Conservation (phyloP, 2,888 invertebrate genomes). For the Suillia variegata region DNA sequence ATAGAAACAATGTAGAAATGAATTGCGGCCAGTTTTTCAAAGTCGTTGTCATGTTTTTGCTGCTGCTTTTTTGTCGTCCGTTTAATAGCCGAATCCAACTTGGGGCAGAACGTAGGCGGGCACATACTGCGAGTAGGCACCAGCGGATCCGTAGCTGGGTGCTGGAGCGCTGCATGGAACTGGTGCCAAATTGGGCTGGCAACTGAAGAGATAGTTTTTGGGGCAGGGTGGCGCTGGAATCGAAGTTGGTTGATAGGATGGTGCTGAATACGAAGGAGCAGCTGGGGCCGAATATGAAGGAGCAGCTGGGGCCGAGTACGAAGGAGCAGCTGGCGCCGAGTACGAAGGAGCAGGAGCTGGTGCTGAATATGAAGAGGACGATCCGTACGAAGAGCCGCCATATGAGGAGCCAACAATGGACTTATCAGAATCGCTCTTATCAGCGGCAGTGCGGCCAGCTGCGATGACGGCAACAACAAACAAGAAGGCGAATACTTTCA, state of each 20-base stretch:
- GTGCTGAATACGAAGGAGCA: conserved; percentile 20
- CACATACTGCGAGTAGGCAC: conserved; percentile 51
- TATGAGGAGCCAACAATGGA: conserved; percentile 40
- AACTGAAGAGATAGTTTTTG: conserved; percentile 52
- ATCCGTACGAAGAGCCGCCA: conserved; percentile 17
- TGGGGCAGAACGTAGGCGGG: conserved; percentile 42
- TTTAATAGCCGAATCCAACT: conserved; percentile 26
- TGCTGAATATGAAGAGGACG: conserved; percentile 23
- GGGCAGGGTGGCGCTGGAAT: conserved; percentile 48
- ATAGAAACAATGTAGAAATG: too few species aligned
- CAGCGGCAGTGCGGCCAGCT: conserved; percentile 31
- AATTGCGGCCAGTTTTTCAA: too few species aligned
- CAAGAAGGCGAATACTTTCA: conserved; percentile 34
- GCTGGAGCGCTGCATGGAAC: conserved; percentile 48
- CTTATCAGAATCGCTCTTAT: conserved; percentile 33
- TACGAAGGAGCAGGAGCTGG: conserved; percentile 28
- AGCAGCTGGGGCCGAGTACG: conserved; percentile 22
- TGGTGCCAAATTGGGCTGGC: conserved; percentile 48
- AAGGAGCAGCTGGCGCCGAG: conserved; percentile 28
- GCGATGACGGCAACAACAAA: conserved; percentile 32
- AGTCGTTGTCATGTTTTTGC: too few species aligned
- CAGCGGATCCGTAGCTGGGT: conserved; percentile 43
- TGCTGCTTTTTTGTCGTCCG: too few species aligned
- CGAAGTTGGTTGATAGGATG: conserved; percentile 18
- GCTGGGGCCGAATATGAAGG: conserved; percentile 9